Conservation (phyloP, 1,140 invertebrate species). For the Drosophila sp. region DNA sequence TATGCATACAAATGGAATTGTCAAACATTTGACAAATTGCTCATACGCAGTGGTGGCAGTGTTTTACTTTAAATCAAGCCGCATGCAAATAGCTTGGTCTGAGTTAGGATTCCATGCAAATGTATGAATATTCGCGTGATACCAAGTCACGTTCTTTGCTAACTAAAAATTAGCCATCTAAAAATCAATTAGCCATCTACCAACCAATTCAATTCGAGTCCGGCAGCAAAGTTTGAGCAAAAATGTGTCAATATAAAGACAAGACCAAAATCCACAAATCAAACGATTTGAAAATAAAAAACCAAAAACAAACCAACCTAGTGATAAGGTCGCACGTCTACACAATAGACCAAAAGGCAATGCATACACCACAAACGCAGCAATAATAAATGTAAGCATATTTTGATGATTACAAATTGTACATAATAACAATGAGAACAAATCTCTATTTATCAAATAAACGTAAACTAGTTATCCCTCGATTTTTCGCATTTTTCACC, state of each 20-base stretch:
- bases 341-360: conserved; percentile 73
- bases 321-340: conserved; percentile 64
- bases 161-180: background rate
- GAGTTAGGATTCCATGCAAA: conserved; percentile 33
- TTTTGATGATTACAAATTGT: conserved; percentile 26
- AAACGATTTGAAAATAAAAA: conserved; percentile 6
- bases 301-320: conserved; percentile 55
- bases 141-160: conserved; percentile 35
- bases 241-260: conserved; percentile 83
- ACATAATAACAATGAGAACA: conserved; percentile 44
- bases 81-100: conserved; percentile 59
- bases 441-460: conserved; percentile 21
- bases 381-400: background rate
- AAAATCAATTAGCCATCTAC: conserved; percentile 8
- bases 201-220: conserved; percentile 74
- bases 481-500: background rate
- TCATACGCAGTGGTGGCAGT: conserved; percentile 83
- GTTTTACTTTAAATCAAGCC: conserved; percentile 82
- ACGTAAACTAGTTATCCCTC: conserved; percentile 15
- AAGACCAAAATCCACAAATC: conserved; percentile 47
- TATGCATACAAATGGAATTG: conserved; percentile 56
- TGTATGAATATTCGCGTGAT: conserved; percentile 19
- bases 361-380: conserved; percentile 52
- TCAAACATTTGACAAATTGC: conserved; percentile 60
- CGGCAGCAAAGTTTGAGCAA: conserved; percentile 83